Conservation (phyloP, 1,140 invertebrate species). For the Diachasmimorpha longicaudata region DNA sequence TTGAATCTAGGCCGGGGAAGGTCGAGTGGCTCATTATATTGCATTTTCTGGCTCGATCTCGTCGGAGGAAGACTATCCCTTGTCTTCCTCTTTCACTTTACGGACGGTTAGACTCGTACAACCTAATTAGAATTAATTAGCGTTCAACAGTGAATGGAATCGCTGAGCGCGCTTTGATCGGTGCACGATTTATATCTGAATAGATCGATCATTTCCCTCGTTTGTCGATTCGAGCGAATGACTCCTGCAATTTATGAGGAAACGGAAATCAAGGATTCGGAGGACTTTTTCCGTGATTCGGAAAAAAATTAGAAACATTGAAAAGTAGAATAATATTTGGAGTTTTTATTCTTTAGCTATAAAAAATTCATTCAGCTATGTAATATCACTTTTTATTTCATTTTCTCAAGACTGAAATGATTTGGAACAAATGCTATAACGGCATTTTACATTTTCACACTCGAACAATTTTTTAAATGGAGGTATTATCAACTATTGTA, state of each 20-base stretch:
- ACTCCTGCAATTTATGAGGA: too few relatives aligned
- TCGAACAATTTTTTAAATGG: background rate
- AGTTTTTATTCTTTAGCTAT: too few relatives aligned
- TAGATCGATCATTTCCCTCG: too few relatives aligned
- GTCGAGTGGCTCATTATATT: background rate
- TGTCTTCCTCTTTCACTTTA: background rate
- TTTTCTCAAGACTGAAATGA: too few relatives aligned
- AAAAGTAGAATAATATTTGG: too few relatives aligned
- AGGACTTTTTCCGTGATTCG: too few relatives aligned
- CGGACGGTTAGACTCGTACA: background rate
- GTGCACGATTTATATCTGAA: background rate
- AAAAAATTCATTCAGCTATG: too few relatives aligned
- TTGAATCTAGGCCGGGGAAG: background rate
- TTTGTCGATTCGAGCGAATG: too few relatives aligned
- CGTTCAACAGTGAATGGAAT: background rate
- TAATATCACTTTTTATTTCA: too few relatives aligned
- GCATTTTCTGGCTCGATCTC: background rate
- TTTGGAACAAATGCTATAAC: background rate
- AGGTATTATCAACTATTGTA: constrained; percentile 12
- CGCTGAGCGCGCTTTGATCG: too few relatives aligned
- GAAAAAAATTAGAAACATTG: too few relatives aligned
- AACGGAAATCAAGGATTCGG: too few relatives aligned
- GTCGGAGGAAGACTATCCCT: background rate
- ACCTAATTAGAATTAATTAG: constrained; percentile 5
- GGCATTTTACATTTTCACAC: background rate